Percentiles rank a stretch among this genome's conserved stretches.
These are phyloP conservation scores for Turnix velox DNA, from an alignment of 2,113 vertebrate genomes.

Conservation along the genomic window DNA sequence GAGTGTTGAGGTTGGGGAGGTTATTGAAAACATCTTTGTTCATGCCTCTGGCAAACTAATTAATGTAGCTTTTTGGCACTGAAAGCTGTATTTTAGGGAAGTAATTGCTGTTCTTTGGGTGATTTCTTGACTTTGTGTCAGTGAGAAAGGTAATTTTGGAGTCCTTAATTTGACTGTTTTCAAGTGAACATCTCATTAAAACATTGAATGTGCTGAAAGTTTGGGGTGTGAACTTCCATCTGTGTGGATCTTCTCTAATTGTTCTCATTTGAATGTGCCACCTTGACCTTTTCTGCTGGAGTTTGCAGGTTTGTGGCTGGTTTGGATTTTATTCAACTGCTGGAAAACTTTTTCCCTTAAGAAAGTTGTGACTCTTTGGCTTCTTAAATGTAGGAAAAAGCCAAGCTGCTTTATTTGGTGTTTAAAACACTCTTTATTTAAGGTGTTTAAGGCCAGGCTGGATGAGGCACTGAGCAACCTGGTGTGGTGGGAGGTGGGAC, in stretches of 20 bases:
- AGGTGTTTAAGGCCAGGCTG: too few relatives aligned
- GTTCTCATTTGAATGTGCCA: not conserved
- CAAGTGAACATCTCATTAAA: not conserved
- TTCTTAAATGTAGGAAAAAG: not conserved
- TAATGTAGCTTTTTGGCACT: not conserved
- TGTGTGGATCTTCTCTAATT: not conserved
- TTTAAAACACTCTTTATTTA: too few relatives aligned
- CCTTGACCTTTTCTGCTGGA: not conserved
- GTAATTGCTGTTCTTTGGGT: slow-evolving; percentile 23
- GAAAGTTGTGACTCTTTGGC: not conserved
- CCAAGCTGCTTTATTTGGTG: not conserved
- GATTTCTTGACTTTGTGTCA: not conserved
- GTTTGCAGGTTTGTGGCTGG: not conserved
- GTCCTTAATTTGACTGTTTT: not conserved
- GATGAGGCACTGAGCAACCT: too few relatives aligned
- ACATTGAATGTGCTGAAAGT: rapidly evolving
- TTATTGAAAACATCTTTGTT: not conserved
- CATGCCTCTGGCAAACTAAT: slow-evolving; percentile 12
- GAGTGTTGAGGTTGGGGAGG: not conserved
- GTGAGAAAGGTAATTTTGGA: not conserved
- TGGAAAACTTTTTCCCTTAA: not conserved
- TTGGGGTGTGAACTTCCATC: not conserved
- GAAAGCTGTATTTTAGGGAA: not conserved
- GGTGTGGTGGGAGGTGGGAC: too few relatives aligned
- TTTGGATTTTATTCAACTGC: not conserved